These are phyloP conservation scores for Leptopterna dolabrata DNA, from an alignment of 2,888 invertebrate species.

Conservation along the genomic window DNA sequence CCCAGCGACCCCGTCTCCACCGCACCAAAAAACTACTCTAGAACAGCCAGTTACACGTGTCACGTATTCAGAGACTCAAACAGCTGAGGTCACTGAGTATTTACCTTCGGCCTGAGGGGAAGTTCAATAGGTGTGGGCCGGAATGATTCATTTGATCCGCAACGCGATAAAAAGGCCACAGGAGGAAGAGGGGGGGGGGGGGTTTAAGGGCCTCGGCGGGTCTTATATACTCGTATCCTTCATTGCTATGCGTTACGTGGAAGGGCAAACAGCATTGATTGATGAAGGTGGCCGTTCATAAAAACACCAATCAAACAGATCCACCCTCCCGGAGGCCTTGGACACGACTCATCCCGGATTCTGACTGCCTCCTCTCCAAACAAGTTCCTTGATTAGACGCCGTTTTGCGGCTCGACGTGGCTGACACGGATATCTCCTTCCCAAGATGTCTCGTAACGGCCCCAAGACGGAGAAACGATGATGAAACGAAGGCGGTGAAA, in stretches of 20 bases:
- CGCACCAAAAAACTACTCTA: no score
- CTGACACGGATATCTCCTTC: not conserved
- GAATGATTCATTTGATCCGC: not conserved
- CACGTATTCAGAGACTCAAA: no score
- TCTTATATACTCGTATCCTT: conserved; percentile 14
- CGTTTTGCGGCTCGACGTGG: not conserved
- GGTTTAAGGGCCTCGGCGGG: not conserved
- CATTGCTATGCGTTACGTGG: conserved; percentile 23
- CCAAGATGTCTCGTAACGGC: not conserved
- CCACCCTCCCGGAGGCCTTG: not conserved
- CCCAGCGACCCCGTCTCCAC: no score
- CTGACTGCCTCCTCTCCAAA: not conserved
- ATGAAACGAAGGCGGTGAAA: no score
- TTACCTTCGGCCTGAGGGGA: not conserved
- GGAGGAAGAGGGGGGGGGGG: not conserved
- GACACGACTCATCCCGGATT: not conserved
- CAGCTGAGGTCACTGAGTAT: no score
- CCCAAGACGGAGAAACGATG: not conserved
- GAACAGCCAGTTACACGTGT: no score
- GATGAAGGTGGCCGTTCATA: conserved; percentile 23
- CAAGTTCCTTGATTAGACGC: not conserved
- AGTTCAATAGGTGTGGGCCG: not conserved
- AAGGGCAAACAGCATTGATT: conserved; percentile 27
- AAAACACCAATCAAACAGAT: conserved; percentile 35
- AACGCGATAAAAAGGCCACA: not conserved